A percentile compares a stretch with the other conserved stretches of the same genome.
These are phyloP conservation scores for Hetaerina titia DNA, from an alignment of 2,888 invertebrate genomes.

Conservation along the genomic window DNA sequence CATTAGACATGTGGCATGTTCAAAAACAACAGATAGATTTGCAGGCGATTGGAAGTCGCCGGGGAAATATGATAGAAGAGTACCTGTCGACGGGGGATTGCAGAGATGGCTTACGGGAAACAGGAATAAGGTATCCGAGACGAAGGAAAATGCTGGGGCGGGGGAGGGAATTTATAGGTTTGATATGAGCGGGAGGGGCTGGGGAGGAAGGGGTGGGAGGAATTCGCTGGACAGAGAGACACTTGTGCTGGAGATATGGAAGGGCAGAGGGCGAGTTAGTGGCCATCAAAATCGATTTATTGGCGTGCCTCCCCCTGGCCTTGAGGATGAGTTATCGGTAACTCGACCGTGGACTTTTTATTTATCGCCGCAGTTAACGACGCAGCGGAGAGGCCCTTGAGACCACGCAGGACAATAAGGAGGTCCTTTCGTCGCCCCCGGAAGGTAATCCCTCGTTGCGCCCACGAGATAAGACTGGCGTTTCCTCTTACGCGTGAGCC, in stretches of 20 bases:
- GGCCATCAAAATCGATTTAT: constrained; percentile 45
- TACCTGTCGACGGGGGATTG: no score
- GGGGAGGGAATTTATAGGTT: neutral
- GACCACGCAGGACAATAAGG: no score
- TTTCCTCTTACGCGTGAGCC: no score
- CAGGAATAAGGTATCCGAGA: no score
- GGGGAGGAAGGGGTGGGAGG: neutral
- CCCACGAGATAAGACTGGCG: no score
- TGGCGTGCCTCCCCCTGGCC: neutral
- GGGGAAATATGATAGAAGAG: no score
- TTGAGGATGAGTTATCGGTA: neutral
- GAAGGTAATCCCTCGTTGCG: no score
- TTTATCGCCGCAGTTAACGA: neutral
- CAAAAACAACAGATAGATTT: no score
- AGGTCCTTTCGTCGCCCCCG: no score
- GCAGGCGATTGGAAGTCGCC: no score
- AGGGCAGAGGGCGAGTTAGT: neutral
- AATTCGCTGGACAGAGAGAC: constrained; percentile 1
- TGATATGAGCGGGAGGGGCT: neutral
- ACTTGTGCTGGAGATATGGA: neutral
- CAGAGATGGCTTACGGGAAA: no score
- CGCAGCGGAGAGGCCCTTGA: neutral
- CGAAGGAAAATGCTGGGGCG: neutral
- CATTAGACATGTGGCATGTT: no score
- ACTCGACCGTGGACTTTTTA: neutral